Evolutionary conservation across 2,797 vertebrate genomes (phyloP), one percentile per base, ranked within the genome.

Genomic region (Diplodus puntazzo): DNA sequence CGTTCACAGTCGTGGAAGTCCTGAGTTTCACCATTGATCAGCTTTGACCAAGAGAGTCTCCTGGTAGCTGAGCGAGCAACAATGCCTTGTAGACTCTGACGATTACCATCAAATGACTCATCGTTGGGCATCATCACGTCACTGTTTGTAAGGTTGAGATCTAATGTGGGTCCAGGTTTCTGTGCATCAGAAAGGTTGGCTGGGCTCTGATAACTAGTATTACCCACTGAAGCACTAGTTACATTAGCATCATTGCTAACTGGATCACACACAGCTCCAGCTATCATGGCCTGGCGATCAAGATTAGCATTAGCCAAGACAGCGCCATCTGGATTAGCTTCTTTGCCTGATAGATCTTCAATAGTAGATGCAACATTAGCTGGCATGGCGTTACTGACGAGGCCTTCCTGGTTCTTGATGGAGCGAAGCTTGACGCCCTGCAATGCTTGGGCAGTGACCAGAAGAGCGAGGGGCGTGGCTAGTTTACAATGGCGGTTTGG

Each of bases 401-500:
- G n/a, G 7, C 1, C 76, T 25, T 92, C 87, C 0, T 67, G 81
- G 87, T 93, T 95, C 68, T 88, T 96, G 84, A 97, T 89, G 0
- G 96, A 96, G 83, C 95, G 95, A 85, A 99, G 89, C 61, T 96
- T 97, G 39, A 99, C 91, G 71, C 89, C 93, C 90, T 97, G 96
- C 80, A 99, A 80, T 0, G 93, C 97, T 65, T 96, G 94, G 0
- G 97, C 80, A 23, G 97, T 98, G 80, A 99, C 94, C 75, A 97
- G 83, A n/a, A 95, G 96, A 87, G 91, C 34, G 73, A 81, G 27
- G 81, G 88, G n/a, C 1, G 4, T 93, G 13, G 11, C 93, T 90
- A 62, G 11, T 65, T 91, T 90, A 60, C 16, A 11, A 45, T 1
- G 14, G n/a, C 9, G 0, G 11, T 60, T 63, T n/a, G 46, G 67